These are phyloP conservation scores for Mastigias papua DNA, from an alignment of 30 jellyfish, hydroid and myxozoan genomes.

Conservation along the genomic window DNA sequence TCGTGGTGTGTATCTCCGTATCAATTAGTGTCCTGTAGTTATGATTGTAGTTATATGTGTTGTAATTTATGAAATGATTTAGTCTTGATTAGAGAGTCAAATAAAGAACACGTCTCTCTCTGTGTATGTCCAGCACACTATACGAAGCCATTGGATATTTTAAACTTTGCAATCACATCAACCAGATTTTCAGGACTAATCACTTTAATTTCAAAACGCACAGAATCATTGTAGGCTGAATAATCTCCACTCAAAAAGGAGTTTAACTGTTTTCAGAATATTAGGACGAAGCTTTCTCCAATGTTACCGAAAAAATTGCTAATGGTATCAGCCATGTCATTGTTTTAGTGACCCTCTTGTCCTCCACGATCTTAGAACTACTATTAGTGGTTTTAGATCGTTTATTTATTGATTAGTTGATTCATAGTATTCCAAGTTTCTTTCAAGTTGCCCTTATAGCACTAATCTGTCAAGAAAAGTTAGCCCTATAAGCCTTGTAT, in stretches of 20 bases:
- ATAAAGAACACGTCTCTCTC: too few relatives aligned
- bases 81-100: too few relatives aligned
- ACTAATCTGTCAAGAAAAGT: too few relatives aligned
- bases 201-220: slow-evolving; percentile 9
- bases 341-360: background rate
- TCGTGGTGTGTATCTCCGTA: too few relatives aligned
- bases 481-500: too few relatives aligned
- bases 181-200: slow-evolving; percentile 10
- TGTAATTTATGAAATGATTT: too few relatives aligned
- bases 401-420: slow-evolving; percentile 15
- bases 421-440: slow-evolving; percentile 21
- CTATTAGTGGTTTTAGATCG: background rate
- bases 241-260: slow-evolving; percentile 19
- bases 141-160: slow-evolving; percentile 26
- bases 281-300: slow-evolving; percentile 3
- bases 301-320: background rate
- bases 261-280: background rate
- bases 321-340: background rate
- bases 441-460: too few relatives aligned
- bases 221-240: background rate
- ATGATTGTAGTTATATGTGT: too few relatives aligned
- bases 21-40: too few relatives aligned
- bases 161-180: slow-evolving; percentile 20
- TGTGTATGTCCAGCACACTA: too few relatives aligned
- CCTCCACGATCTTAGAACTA: background rate